phyloP scores from a whole-genome alignment of 2,113 vertebrate species.

The Peucedramus taeniatus region DNA sequence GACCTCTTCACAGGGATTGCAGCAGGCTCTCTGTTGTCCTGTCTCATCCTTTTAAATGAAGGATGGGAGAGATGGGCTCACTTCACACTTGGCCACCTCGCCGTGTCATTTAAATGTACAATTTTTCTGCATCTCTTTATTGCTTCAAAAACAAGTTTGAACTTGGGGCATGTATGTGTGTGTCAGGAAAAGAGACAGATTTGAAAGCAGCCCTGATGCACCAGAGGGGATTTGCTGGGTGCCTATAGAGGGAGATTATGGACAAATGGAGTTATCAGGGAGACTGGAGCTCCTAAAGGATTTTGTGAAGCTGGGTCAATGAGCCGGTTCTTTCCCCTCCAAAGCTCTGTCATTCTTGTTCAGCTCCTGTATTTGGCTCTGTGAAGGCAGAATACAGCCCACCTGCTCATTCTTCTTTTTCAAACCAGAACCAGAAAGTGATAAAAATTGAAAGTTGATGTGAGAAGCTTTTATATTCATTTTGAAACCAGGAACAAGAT shows the following conservation, averaged over 20 bases:
- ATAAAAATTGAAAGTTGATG: neutral
- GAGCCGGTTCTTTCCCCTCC: neutral
- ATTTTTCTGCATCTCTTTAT: slow-evolving; percentile 59
- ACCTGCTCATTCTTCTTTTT: neutral
- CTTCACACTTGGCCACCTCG: slow-evolving; percentile 59
- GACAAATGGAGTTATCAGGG: slow-evolving; percentile 31
- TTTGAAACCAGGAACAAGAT: neutral
- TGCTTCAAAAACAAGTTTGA: slow-evolving; percentile 60
- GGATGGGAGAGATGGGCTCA: slow-evolving; percentile 34
- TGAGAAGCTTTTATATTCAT: neutral
- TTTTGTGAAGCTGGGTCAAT: slow-evolving; percentile 31
- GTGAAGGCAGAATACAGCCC: neutral
- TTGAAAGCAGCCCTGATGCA: slow-evolving; percentile 29
- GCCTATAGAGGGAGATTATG: slow-evolving; percentile 15
- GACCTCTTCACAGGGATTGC: slow-evolving; percentile 38
- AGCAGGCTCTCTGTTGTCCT: slow-evolving; percentile 38
- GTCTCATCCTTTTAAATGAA: slow-evolving; percentile 62
- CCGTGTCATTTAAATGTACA: slow-evolving; percentile 56
- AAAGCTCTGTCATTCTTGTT: neutral
- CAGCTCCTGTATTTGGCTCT: neutral
- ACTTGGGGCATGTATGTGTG: slow-evolving; percentile 44
- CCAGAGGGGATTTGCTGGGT: slow-evolving; percentile 37
- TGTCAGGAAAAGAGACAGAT: slow-evolving; percentile 43
- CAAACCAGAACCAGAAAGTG: neutral
- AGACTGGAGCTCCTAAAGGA: slow-evolving; percentile 7